Base-by-base conservation (phyloP, 2,888 invertebrate genomes). In the Ganaspis brasiliensis region DNA sequence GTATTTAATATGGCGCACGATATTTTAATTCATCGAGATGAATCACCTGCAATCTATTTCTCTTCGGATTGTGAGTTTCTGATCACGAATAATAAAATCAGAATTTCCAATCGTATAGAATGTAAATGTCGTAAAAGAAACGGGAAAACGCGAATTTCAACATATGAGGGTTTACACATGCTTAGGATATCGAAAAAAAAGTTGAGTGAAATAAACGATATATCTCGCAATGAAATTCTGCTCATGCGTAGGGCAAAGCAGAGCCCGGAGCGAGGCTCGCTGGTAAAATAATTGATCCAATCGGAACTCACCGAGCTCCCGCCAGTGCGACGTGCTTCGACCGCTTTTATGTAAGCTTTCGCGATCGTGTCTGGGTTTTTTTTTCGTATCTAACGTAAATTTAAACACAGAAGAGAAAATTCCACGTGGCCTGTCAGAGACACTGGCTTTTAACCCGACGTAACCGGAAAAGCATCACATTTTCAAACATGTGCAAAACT, bases 231-330 rank as follows among this genome's bases (percentile, higher is more conserved):
- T 67, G 59, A 26, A 16, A 45, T 67, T 67, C 83, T 84, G 83
- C 84, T 86, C 85, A 86, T 86, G 86, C 83, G 86, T 84, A 79
- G 75, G 37, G 59, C 61, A 57, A 56, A 70, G 56, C 72, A 74
- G 82, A 82, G 80, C 85, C 85, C 84, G 79, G 83, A 82, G 81
- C 82, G 81, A 84, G 83, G 83, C 82, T 85, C 82, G 82, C 83
- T 79, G 72, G 84, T 82, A 81, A 82, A 87, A 87, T 84, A 84
- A 86, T 87, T 87, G 85, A 86, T 86, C 84, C 87, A 84, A 87
- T 87, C 86, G 84, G 84, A 85, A 85, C 79, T 83, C 83, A 74
- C 67, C 78, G 84, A 80, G 84, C 84, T 86, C 83, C 83, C 84
- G 84, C 84, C 83, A 83, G 77, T 79, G 81, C 76, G 81, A 79